phyloP scores from a whole-genome alignment of 2,888 invertebrate species.

The Copidosoma aretas region DNA sequence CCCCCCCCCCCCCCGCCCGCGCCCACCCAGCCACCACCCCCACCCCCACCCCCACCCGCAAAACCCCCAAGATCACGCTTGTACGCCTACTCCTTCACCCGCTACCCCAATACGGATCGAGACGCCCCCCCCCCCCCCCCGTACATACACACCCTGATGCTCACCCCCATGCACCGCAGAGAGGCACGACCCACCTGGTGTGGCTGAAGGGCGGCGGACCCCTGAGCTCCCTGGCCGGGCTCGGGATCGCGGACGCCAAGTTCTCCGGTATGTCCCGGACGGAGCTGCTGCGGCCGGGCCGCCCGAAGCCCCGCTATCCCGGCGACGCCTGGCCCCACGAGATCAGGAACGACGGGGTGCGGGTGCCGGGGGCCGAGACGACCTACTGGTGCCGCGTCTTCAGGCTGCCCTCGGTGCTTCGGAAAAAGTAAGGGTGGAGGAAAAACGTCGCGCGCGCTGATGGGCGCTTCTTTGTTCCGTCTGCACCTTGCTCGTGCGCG shows the following conservation, averaged over 20 bases:
- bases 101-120: too few relatives aligned
- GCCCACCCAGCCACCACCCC: too few relatives aligned
- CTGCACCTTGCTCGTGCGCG: too few relatives aligned
- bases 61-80: too few relatives aligned
- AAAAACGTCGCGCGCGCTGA: too few relatives aligned
- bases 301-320: constrained; percentile 61
- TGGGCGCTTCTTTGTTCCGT: too few relatives aligned
- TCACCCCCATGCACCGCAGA: constrained; percentile 69
- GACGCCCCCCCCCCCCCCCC: too few relatives aligned
- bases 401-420: constrained; percentile 75
- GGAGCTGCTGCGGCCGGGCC: constrained; percentile 69
- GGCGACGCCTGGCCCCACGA: constrained; percentile 67
- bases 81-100: too few relatives aligned
- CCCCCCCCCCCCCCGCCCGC: too few relatives aligned
- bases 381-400: constrained; percentile 97
- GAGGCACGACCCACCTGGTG: constrained; percentile 86
- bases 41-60: too few relatives aligned
- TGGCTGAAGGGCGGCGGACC: constrained; percentile 84
- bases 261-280: constrained; percentile 80
- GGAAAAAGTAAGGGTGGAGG: constrained; percentile 70
- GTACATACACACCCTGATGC: too few relatives aligned
- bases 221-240: constrained; percentile 71
- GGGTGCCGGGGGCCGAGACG: constrained; percentile 85
- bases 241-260: constrained; percentile 68
- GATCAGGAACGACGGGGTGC: constrained; percentile 70